Evolutionary conservation across 2,797 vertebrate genomes (phyloP), one percentile per base, ranked within the genome.

Genomic region (Hydrocynus forskahlii): DNA sequence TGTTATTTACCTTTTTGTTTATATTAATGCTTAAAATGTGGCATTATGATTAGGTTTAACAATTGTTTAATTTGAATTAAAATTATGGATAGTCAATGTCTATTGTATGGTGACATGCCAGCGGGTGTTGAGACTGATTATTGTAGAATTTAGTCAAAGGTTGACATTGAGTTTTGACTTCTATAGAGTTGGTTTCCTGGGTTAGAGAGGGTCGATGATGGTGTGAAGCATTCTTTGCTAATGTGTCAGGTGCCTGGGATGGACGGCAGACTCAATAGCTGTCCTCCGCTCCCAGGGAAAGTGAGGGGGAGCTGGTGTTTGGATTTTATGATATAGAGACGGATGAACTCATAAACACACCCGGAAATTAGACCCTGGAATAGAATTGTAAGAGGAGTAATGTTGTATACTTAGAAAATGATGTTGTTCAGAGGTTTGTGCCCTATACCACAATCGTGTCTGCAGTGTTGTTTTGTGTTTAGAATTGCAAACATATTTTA

Each of bases 261-360:
- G 29, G 54, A 59, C 71, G 14, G 19, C 54, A 59, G 55, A 40
- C 25, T 52, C 16, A 38, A n/a, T 8, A 55, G 23, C 50, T 72
- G 25, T 55, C 29, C 17, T 74, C 9, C 12, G 14, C 14, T 59
- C 29, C 71, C 35, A 74, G 54, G 9, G 8, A 57, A 55, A 55
- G 71, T 5, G 16, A 72, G 25, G 17, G 52, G 29, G 54, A 59
- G 55, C 35, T 23, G 29, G 54, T 40, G 54, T 40, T 74, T 57
- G 35, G 54, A 43, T 74, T 40, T 74, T 73, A 73, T 66, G 75
- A 74, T 38, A 38, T n/a, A 57, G 52, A 73, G 29, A 62, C 45
- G 17, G 21, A 62, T 45, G 55, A 75, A 71, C 4, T 1, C 43
- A 75, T 48, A 60, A 63, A 75, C 54, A 68, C 48, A 52, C 63